Base-by-base conservation (phyloP, 2,113 vertebrate genomes). In the Tauraco erythrolophus region DNA sequence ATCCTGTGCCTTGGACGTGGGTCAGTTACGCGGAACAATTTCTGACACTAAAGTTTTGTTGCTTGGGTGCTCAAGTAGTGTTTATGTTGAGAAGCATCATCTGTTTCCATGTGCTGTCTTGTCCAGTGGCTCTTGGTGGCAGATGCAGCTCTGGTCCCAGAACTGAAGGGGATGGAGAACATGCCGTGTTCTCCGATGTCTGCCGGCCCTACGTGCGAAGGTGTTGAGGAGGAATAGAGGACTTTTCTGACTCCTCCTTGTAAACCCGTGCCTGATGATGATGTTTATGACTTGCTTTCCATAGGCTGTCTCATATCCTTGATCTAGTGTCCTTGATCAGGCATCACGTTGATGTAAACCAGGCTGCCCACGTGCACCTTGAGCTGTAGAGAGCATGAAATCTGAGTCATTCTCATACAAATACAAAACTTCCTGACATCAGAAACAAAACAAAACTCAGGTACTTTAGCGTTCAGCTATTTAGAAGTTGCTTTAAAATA, bases 401-500 rank as follows among this genome's bases (percentile, higher is more conserved):
- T 54, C 21, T 70, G 51, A 91, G 79, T 66, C 35, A 70, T 86
- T 95, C n/a, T 69, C n/a, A 56, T 66, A 50, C 30, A 88, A 91
- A 88, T 76, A 15, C 24, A 80, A 60, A 84, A 81, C 51, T 56
- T 88, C 72, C 75, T 94, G 82, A 91, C 48, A 90, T 75, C 28
- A 78, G 74, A 87, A 94, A 77, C 33, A 82, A 89, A 76, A 70
- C 18, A 86, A 78, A 94, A 58, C 31, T 80, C 28, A 86, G 84
- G 57, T 65, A 45, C 50, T 84, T 92, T 64, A 41, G 35, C 65
- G 80, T 74, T 92, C 39, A 80, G 17, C 31, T 91, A 31, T 76
- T 88, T 66, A 95, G 91, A 85, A 82, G 30, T 74, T 96, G 46
- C 66, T 91, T 91, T 93, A 58, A 95, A 94, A 95, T 84, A 78